Percentiles rank a stretch among this genome's conserved stretches.
Evolutionary conservation across 2,888 invertebrate species (phyloP).

Genomic region (Philaethria dido): DNA sequence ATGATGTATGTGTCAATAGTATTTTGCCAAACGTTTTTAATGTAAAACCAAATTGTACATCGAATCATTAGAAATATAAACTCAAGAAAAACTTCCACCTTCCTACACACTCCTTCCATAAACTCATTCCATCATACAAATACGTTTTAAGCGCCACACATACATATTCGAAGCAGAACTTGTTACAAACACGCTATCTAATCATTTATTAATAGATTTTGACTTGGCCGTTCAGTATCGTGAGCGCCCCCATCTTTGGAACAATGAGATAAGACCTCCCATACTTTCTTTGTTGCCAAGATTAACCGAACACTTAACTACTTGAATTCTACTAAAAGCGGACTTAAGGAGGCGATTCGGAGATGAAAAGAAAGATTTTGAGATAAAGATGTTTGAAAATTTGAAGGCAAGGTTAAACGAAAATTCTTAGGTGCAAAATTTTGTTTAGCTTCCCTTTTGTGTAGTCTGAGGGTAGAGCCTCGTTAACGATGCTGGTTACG

Average conservation of each 20-base stretch:
- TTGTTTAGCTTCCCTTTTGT: neutral
- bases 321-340: slow-evolving; percentile 33
- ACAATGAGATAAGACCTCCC: slow-evolving; percentile 40
- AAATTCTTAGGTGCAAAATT: slow-evolving; percentile 18
- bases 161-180: neutral
- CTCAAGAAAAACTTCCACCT: neutral
- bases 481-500: neutral
- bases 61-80: neutral
- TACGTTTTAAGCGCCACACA: neutral
- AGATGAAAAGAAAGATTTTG: slow-evolving; percentile 42
- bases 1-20: too few species aligned
- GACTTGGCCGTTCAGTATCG: slow-evolving; percentile 15
- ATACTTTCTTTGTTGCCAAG: slow-evolving; percentile 42
- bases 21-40: neutral
- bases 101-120: too few species aligned
- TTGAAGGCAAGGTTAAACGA: slow-evolving; percentile 29
- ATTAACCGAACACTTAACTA: slow-evolving; percentile 41
- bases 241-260: slow-evolving; percentile 21
- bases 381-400: slow-evolving; percentile 39
- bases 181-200: slow-evolving; percentile 6
- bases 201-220: slow-evolving; percentile 27
- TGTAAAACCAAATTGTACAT: neutral
- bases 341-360: slow-evolving; percentile 39
- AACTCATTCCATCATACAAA: slow-evolving; percentile 3
- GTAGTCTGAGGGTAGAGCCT: neutral